Evolutionary conservation across 2,797 vertebrate species (phyloP).

Genomic region (Channallabes apus): DNA sequence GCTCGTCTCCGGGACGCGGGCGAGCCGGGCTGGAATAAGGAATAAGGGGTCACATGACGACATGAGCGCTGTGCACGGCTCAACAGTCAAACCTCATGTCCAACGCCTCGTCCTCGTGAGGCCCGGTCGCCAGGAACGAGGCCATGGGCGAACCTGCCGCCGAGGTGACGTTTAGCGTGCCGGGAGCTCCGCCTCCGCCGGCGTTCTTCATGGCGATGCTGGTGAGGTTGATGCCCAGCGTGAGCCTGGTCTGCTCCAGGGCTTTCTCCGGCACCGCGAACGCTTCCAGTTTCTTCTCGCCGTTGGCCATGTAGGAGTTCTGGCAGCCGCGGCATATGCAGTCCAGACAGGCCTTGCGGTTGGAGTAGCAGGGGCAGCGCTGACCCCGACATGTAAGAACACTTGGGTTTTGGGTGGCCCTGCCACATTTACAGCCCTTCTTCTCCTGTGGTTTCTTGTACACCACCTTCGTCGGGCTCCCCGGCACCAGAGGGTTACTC

Average conservation of each 20-base stretch:
- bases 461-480: constrained; percentile 95
- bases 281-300: constrained; percentile 99
- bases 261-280: constrained; percentile 99
- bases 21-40: constrained; percentile 72
- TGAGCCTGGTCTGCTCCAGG: constrained; percentile 97
- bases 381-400: constrained; percentile 99
- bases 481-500: constrained; percentile 80
- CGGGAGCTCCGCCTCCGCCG: constrained; percentile 75
- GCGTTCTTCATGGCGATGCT: constrained; percentile 86
- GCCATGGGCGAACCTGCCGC: constrained; percentile 89
- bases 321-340: constrained; percentile 99
- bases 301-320: constrained; percentile 99
- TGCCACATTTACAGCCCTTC: constrained; percentile 98
- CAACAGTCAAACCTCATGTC: constrained; percentile 99
- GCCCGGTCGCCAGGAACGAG: constrained; percentile 88
- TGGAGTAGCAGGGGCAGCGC: constrained; percentile 98
- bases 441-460: constrained; percentile 99
- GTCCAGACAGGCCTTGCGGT: constrained; percentile 99
- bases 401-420: constrained; percentile 99
- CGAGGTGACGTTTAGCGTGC: constrained; percentile 90
- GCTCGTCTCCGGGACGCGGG: constrained; percentile 61
- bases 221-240: constrained; percentile 99
- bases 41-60: constrained; percentile 52
- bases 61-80: constrained; percentile 64
- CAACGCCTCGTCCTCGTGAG: constrained; percentile 93